Conservation (phyloP, 1,140 invertebrate genomes). For the Agraylea sexmaculata region DNA sequence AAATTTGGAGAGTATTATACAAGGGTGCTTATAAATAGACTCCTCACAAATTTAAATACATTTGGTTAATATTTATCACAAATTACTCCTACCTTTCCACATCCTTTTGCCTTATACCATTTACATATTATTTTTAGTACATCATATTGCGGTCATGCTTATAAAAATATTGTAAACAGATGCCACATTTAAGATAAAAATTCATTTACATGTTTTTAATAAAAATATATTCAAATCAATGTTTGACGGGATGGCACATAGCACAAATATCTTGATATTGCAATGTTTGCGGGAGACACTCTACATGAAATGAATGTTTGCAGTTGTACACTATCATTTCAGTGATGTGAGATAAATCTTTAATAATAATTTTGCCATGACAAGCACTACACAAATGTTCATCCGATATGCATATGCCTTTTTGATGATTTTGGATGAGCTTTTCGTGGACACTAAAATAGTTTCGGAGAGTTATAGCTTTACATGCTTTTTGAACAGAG, state of each 20-base stretch:
- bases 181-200: too few species aligned
- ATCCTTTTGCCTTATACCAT: too few species aligned
- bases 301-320: constrained; percentile 78
- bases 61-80: too few species aligned
- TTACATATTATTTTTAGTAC: too few species aligned
- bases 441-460: constrained; percentile 82
- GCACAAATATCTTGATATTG: constrained; percentile 41
- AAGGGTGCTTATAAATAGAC: too few species aligned
- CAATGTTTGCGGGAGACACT: constrained; percentile 52
- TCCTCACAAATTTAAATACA: too few species aligned
- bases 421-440: constrained; percentile 62
- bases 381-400: constrained; percentile 67
- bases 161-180: too few species aligned
- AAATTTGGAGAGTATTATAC: too few species aligned
- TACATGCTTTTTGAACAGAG: constrained; percentile 79
- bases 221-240: too few species aligned
- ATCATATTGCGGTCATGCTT: too few species aligned
- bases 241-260: constrained; percentile 45
- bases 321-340: constrained; percentile 78
- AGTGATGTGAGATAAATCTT: constrained; percentile 50
- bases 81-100: too few species aligned
- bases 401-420: constrained; percentile 59
- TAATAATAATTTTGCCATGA: constrained; percentile 56
- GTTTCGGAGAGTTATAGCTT: constrained; percentile 76
- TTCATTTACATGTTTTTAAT: too few species aligned